A percentile compares a stretch with the other conserved stretches of the same genome.
phyloP scores from a whole-genome alignment of 2,888 invertebrate species.

The Agriotes lineatus region DNA sequence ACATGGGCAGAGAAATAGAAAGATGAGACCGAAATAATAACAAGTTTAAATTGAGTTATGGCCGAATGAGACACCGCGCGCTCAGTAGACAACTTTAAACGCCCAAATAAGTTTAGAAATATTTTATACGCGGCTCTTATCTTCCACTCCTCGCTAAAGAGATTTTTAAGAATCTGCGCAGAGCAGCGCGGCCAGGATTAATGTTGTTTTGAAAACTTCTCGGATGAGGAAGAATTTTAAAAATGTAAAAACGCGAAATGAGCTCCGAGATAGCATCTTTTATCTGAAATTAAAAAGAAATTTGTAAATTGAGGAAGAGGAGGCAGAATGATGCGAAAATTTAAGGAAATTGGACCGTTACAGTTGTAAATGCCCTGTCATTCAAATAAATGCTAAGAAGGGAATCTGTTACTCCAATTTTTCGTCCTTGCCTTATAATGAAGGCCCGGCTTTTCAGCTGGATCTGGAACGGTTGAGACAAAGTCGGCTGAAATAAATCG shows the following conservation, averaged over 20 bases:
- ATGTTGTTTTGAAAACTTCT: constrained; percentile 34
- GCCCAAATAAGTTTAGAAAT: constrained; percentile 30
- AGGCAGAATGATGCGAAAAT: constrained; percentile 26
- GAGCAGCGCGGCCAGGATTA: constrained; percentile 17
- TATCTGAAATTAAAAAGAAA: constrained; percentile 38
- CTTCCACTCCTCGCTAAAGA: constrained; percentile 26
- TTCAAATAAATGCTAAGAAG: constrained; percentile 41
- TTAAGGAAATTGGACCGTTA: constrained; percentile 26
- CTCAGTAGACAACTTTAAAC: constrained; percentile 15
- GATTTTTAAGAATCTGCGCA: constrained; percentile 27
- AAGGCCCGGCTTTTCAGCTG: constrained; percentile 13
- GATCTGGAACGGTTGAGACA: constrained; percentile 16
- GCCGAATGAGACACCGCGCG: constrained; percentile 25
- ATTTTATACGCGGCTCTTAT: constrained; percentile 29
- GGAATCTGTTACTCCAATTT: constrained; percentile 38
- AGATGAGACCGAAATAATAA: constrained; percentile 37
- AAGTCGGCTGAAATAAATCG: constrained; percentile 25
- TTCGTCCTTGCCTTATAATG: constrained; percentile 29
- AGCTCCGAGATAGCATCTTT: constrained; percentile 31
- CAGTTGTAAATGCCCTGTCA: constrained; percentile 39
- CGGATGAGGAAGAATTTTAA: constrained; percentile 18
- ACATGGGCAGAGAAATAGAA: constrained; percentile 34
- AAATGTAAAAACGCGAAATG: constrained; percentile 28
- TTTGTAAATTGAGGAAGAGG: constrained; percentile 32
- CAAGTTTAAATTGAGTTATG: constrained; percentile 37